These are phyloP conservation scores for Caranx melampygus DNA, from an alignment of 2,113 vertebrate species.

Conservation along the genomic window DNA sequence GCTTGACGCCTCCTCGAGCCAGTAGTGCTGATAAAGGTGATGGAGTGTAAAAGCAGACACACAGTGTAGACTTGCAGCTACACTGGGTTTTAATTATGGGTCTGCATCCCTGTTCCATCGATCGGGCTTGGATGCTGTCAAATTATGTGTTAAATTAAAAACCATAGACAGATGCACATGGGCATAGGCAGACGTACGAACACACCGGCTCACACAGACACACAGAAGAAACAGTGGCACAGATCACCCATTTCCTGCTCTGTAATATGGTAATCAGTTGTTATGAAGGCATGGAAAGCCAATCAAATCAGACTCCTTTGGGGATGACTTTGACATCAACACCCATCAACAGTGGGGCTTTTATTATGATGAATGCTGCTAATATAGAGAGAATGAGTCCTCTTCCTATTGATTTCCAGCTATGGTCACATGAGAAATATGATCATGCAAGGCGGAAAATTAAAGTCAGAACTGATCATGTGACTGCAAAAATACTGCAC, in stretches of 20 bases:
- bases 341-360: constrained; percentile 51
- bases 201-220: constrained; percentile 7
- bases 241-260: constrained; percentile 53
- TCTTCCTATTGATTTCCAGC: constrained; percentile 69
- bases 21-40: constrained; percentile 45
- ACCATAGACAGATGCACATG: constrained; percentile 42
- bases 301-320: constrained; percentile 67
- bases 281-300: constrained; percentile 63
- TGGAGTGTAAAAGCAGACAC: constrained; percentile 45
- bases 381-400: constrained; percentile 58
- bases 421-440: constrained; percentile 49
- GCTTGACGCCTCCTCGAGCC: background rate
- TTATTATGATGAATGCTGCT: constrained; percentile 77
- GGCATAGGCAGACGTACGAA: constrained; percentile 22
- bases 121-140: constrained; percentile 46
- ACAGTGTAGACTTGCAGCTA: constrained; percentile 36
- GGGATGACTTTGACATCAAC: constrained; percentile 65
- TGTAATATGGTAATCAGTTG: constrained; percentile 73
- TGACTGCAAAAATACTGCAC: background rate
- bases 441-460: constrained; percentile 32
- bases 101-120: constrained; percentile 42
- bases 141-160: constrained; percentile 57
- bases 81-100: constrained; percentile 67
- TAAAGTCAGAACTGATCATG: constrained; percentile 23
- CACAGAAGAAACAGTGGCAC: constrained; percentile 23